These are phyloP conservation scores for Urocynchramus pylzowi DNA, from an alignment of 2,113 vertebrate species.

Conservation along the genomic window DNA sequence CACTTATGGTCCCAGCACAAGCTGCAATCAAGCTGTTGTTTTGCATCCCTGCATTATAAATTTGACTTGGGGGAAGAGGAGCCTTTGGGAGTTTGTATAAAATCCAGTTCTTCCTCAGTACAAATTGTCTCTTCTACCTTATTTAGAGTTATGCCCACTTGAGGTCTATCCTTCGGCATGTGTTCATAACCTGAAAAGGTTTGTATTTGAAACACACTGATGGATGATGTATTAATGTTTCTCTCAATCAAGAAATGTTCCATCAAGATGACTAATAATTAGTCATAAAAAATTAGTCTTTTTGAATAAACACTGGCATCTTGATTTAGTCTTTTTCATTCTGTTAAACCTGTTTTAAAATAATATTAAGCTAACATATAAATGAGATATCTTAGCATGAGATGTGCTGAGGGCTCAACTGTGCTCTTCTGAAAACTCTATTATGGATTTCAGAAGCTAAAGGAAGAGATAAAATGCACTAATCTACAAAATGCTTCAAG, in stretches of 20 bases:
- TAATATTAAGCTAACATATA: background rate
- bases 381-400: background rate
- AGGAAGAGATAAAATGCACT: background rate
- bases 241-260: background rate
- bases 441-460: background rate
- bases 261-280: background rate
- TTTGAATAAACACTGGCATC: background rate
- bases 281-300: background rate
- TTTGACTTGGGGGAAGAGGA: background rate
- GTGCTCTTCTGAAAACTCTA: background rate
- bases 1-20: background rate
- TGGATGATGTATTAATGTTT: background rate
- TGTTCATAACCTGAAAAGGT: background rate
- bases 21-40: background rate
- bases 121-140: background rate
- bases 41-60: background rate
- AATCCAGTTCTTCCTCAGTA: background rate
- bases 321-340: background rate
- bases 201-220: background rate
- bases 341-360: background rate
- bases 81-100: background rate
- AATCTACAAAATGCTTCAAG: background rate
- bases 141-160: background rate
- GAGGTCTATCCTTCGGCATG: background rate
- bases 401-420: background rate